Percentiles rank a stretch among this genome's conserved stretches.
phyloP scores from a whole-genome alignment of 1,140 invertebrate species.

The Hirudo medicinalis region DNA sequence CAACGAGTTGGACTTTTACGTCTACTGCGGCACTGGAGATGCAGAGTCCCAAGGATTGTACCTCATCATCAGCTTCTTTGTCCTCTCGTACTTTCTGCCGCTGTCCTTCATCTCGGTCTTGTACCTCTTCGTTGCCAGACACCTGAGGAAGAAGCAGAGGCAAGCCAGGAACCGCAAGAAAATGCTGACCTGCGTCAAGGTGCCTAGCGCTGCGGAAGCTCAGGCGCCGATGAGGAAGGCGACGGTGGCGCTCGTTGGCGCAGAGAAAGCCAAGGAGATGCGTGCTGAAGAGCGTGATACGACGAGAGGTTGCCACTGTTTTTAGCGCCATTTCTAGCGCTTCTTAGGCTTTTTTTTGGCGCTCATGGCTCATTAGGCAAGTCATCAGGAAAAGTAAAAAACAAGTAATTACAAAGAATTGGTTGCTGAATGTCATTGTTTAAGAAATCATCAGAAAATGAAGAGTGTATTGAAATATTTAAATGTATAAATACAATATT shows the following conservation, averaged over 20 bases:
- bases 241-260: not conserved
- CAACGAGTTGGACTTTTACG: slow-evolving; percentile 13
- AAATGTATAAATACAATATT: too few relatives aligned
- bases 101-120: slow-evolving; percentile 17
- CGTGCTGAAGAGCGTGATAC: not conserved
- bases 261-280: not conserved
- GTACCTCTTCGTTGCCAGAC: slow-evolving; percentile 19
- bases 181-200: slow-evolving; percentile 2
- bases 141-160: not conserved
- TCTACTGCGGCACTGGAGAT: slow-evolving; percentile 21
- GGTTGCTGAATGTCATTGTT: too few relatives aligned
- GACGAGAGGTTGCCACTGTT: not conserved
- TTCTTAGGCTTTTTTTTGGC: too few relatives aligned
- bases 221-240: not conserved
- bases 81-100: slow-evolving; percentile 20
- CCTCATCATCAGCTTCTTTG: slow-evolving; percentile 20
- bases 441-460: too few relatives aligned
- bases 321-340: not conserved
- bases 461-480: too few relatives aligned
- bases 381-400: too few relatives aligned
- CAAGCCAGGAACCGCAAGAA: not conserved
- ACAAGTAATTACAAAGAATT: too few relatives aligned
- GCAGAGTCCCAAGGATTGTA: slow-evolving; percentile 5
- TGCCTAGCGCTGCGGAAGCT: not conserved
- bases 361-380: too few relatives aligned